Conservation (phyloP, 1,140 invertebrate species). For the Proales similis region DNA sequence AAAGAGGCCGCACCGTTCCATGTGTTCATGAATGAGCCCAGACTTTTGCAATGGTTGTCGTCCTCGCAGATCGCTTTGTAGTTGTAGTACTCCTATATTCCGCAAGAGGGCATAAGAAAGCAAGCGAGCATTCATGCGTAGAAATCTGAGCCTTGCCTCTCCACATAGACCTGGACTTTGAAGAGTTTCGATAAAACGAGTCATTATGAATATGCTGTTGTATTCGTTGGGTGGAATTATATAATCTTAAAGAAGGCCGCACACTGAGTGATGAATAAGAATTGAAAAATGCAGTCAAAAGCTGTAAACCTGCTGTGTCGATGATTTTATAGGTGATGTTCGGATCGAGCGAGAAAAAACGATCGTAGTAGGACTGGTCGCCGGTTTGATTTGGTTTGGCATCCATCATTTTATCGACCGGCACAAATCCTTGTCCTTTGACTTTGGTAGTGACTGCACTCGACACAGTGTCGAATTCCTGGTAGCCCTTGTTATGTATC, state of each 20-base stretch:
- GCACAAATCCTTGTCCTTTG: conserved; percentile 48
- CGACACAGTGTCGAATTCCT: conserved; percentile 53
- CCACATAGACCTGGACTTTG: conserved; percentile 51
- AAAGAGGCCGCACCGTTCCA: no score
- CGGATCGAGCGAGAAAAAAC: conserved; percentile 23
- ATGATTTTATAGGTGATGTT: conserved; percentile 9
- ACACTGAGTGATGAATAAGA: no score
- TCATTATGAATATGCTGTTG: conserved; percentile 36
- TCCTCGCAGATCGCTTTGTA: conserved; percentile 9
- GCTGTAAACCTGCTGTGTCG: conserved; percentile 23
- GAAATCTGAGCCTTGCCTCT: no score
- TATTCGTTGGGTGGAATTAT: conserved; percentile 31
- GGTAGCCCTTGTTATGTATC: conserved; percentile 57
- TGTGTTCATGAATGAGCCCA: conserved; percentile 5
- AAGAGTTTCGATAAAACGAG: conserved; percentile 33
- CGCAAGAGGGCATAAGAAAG: no score
- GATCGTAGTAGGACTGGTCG: background rate
- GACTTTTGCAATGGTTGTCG: conserved; percentile 1
- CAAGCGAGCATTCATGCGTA: no score
- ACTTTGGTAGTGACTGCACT: conserved; percentile 57
- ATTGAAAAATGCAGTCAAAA: no score
- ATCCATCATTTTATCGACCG: background rate
- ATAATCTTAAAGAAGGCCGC: no score
- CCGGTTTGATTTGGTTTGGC: background rate
- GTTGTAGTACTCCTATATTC: conserved; percentile 17